Evolutionary conservation across 2,888 invertebrate genomes (phyloP).

Genomic region (Smittia aterrima): DNA sequence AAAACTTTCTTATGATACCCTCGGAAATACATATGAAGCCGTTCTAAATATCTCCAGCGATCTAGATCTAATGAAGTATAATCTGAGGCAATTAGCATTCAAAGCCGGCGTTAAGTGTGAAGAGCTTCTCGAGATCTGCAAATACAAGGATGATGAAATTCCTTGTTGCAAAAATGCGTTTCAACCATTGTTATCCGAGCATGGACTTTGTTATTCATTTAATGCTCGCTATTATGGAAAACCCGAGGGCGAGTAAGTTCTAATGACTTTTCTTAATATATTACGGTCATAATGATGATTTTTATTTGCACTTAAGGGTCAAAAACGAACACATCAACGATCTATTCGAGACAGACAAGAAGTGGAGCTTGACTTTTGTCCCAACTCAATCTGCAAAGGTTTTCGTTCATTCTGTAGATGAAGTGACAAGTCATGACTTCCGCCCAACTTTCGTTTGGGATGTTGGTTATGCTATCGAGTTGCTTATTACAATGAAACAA

Average conservation of each 20-base stretch:
- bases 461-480: slow-evolving; percentile 50
- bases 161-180: slow-evolving; percentile 64
- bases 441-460: slow-evolving; percentile 71
- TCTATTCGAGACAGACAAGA: slow-evolving; percentile 54
- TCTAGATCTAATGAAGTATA: not conserved
- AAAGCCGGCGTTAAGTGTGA: slow-evolving; percentile 64
- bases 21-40: not conserved
- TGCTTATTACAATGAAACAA: slow-evolving; percentile 65
- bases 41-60: not conserved
- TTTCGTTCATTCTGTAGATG: slow-evolving; percentile 64
- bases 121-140: slow-evolving; percentile 61
- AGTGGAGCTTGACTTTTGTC: slow-evolving; percentile 52
- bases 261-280: not conserved
- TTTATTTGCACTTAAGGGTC: slow-evolving; percentile 2
- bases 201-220: slow-evolving; percentile 72
- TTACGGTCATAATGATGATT: not conserved
- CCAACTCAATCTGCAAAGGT: slow-evolving; percentile 50
- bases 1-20: slow-evolving; percentile 3
- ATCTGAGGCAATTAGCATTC: slow-evolving; percentile 41
- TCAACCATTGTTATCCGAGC: slow-evolving; percentile 68
- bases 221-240: slow-evolving; percentile 51
- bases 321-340: slow-evolving; percentile 47
- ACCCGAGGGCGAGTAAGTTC: not conserved
- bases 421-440: slow-evolving; percentile 67
- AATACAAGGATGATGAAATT: slow-evolving; percentile 66